Evolutionary conservation across 2,888 invertebrate species (phyloP).

Genomic region (Conus canariensis): DNA sequence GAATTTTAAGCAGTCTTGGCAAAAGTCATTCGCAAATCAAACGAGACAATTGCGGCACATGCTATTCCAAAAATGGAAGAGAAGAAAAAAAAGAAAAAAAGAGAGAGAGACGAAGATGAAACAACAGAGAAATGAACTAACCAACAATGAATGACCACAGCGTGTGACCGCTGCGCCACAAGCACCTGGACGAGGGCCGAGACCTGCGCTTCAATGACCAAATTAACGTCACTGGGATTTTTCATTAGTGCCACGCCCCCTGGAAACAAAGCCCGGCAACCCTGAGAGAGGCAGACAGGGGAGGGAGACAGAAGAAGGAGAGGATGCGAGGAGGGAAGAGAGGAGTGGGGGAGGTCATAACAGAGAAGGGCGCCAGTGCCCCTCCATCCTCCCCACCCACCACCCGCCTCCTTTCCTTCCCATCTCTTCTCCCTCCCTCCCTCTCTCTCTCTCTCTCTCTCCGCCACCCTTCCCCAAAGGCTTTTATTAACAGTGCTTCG

Average conservation of each 20-base stretch:
- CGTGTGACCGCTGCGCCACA: too few relatives aligned
- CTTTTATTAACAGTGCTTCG: slow-evolving; percentile 27
- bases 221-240: slow-evolving; percentile 30
- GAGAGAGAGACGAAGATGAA: too few relatives aligned
- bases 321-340: neutral
- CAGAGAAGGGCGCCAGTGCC: neutral
- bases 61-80: too few relatives aligned
- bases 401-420: too few relatives aligned
- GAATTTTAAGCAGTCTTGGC: too few relatives aligned
- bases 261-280: neutral
- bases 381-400: neutral
- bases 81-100: too few relatives aligned
- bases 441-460: neutral
- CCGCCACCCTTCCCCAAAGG: neutral
- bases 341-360: neutral
- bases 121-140: too few relatives aligned
- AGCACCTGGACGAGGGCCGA: neutral
- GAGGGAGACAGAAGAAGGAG: neutral
- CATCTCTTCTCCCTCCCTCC: too few relatives aligned
- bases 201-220: slow-evolving; percentile 20
- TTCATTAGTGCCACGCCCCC: neutral
- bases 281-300: neutral
- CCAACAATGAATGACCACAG: too few relatives aligned
- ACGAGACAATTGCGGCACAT: too few relatives aligned
- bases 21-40: too few relatives aligned